Evolutionary conservation across 2,797 vertebrate genomes (phyloP).

Genomic region (Dendrocincla tyrannina): DNA sequence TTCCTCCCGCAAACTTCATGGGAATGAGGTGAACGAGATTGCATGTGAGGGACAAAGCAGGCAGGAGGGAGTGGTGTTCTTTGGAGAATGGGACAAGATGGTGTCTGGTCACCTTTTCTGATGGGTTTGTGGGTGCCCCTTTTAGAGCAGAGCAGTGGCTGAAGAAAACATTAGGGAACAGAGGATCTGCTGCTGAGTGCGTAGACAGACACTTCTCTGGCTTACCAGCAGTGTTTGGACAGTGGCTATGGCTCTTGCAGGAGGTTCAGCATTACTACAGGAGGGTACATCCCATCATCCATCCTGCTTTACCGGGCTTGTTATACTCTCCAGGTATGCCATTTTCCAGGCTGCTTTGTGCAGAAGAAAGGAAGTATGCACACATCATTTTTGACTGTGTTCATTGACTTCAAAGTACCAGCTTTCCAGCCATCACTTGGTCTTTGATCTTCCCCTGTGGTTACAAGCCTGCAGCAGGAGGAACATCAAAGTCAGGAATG

Average conservation of each 20-base stretch:
- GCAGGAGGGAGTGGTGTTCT: neutral
- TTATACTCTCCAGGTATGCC: neutral
- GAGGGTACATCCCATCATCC: neutral
- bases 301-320: neutral
- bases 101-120: neutral
- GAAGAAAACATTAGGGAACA: neutral
- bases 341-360: neutral
- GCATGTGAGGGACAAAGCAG: neutral
- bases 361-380: neutral
- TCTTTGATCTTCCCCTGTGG: neutral
- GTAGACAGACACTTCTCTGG: neutral
- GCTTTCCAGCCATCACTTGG: neutral
- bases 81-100: neutral
- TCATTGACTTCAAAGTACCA: neutral
- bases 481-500: neutral
- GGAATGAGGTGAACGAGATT: neutral
- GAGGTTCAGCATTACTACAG: neutral
- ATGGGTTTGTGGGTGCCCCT: neutral
- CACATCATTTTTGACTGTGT: neutral
- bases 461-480: neutral
- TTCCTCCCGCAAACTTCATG: neutral
- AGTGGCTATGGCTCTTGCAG: neutral
- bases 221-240: neutral
- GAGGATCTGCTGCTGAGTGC: neutral
- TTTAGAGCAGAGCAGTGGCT: neutral